Base-by-base conservation (phyloP, 2,797 vertebrate species). In the Chloroceryle inda region DNA sequence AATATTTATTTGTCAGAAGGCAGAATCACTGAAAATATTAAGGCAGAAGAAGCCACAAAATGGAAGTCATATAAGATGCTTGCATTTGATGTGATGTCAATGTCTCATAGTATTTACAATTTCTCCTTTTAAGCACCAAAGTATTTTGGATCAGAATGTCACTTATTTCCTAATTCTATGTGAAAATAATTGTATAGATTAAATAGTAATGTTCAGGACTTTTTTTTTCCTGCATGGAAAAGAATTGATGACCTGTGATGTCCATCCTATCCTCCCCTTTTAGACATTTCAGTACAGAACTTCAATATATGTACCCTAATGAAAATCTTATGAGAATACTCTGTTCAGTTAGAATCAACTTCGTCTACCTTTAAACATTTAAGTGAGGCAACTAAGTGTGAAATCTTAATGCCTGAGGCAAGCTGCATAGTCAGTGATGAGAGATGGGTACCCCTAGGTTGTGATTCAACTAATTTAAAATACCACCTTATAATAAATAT, bases 1-100 rank as follows among this genome's bases (percentile, higher is more conserved):
- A 96, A 81, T 84, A 91, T 81, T 92, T 92, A 72, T 78, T 91
- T 86, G 66, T 93, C 52, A 90, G 67, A 88, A 92, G 37, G 11
- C 61, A 94, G 56, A 95, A 76, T 73, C 6, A 1, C 18, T 76
- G 69, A 88, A 85, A 90, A 88, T 16, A 89, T 61, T 78, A 62
- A 12, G 33, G 47, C 23, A 74, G 52, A 78, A 87, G 21, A 74
- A 55, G 61, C 35, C 23, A 63, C 23, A 63, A 81, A 92, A 75
- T 50, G 5, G 92, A 88, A 94, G 88, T 88, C 58, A 85, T 80
- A 80, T 80, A 80, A 94, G 24, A 11, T 88, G 56, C 42, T 96
- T 78, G 38, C 18, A 81, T 68, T 93, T 79, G 66, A 86, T 0
- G 0, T 37, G 64, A 47, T 37, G 35, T 19, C 73, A 90, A 90